A percentile compares a stretch with the other conserved stretches of the same genome.
Evolutionary conservation across 2,888 invertebrate species (phyloP).

Genomic region (Allacma fusca): DNA sequence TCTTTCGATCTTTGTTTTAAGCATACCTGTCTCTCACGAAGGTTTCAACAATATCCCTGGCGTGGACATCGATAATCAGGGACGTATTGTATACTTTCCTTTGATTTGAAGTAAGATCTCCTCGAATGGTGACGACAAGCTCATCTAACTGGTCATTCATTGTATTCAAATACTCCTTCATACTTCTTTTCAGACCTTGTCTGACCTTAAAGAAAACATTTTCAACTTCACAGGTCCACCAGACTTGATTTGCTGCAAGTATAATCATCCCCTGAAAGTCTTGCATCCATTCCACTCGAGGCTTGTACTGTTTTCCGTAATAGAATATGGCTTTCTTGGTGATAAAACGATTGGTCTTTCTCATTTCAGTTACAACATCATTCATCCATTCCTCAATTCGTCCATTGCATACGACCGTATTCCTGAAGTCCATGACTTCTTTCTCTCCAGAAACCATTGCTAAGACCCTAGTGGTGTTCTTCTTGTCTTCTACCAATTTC

Average conservation of each 20-base stretch:
- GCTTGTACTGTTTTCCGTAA: slow-evolving; percentile 77
- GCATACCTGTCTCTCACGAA: slow-evolving; percentile 67
- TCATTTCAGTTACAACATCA: slow-evolving; percentile 83
- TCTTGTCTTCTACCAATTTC: slow-evolving; percentile 73
- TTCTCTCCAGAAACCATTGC: slow-evolving; percentile 89
- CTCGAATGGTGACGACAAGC: slow-evolving; percentile 76
- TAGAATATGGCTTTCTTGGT: slow-evolving; percentile 88
- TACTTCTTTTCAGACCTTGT: slow-evolving; percentile 80
- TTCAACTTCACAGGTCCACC: slow-evolving; percentile 97
- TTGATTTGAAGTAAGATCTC: slow-evolving; percentile 80
- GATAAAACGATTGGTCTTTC: slow-evolving; percentile 79
- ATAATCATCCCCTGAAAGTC: slow-evolving; percentile 89
- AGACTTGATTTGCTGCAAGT: slow-evolving; percentile 85
- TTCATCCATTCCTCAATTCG: slow-evolving; percentile 95
- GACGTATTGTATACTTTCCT: slow-evolving; percentile 87
- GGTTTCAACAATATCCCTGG: slow-evolving; percentile 85
- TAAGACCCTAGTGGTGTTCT: slow-evolving; percentile 74
- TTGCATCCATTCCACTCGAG: slow-evolving; percentile 81
- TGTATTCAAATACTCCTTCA: slow-evolving; percentile 86
- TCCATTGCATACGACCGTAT: slow-evolving; percentile 76
- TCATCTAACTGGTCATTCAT: slow-evolving; percentile 84
- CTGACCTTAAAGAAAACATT: slow-evolving; percentile 76
- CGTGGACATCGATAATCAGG: slow-evolving; percentile 90
- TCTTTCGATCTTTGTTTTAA: no score
- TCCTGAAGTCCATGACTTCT: slow-evolving; percentile 84